Evolutionary conservation across 1,140 invertebrate species (phyloP), one percentile per base, ranked within the genome.

Genomic region (Sesamia nonagrioides): DNA sequence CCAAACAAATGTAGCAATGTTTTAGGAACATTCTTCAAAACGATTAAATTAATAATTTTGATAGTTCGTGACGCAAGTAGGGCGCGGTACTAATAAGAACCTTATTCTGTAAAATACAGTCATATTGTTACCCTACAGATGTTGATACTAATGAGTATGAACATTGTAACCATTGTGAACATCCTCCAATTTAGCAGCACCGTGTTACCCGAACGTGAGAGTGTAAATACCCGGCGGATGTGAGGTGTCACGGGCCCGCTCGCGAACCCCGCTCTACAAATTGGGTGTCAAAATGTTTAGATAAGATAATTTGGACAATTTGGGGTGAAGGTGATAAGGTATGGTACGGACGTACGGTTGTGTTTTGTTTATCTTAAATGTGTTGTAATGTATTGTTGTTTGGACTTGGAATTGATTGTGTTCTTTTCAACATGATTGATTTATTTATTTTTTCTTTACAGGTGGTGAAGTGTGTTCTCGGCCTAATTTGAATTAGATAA

Each of bases 251-350:
- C 21, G 18, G 17, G 5, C 50, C 27, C 72, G 35, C 35, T 11
- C 27, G 69, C 15, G 35, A 18, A 56, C 52, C 69, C 33, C 33
- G n/a, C 18, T 18, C 35, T 35, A 61, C 72, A 61, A 75, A 75
- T 75, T 75, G 58, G 42, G 56, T 75, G 72, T 75, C 72, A 75
- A 75, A 75, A 75, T 75, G 58, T 75, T 75, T 75, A 61, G 72
- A 75, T 75, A 61, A 75, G 56, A 75, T 75, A 75, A 61, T 61
- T 61, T 60, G 18, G 21, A 50, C 56, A 15, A 60, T 58, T 75
- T 75, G 52, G 58, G 27, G 52, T 48, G n/a, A 0, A 45, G 54
- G 54, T 75, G 52, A 61, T 61, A 61, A 61, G 45, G 27, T 61
- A n/a, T 40, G 7, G 9, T 27, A 18, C 68, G 2, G 18, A 5